These are phyloP conservation scores for Platichthys stellatus DNA, from an alignment of 2,113 vertebrate genomes.

Conservation along the genomic window DNA sequence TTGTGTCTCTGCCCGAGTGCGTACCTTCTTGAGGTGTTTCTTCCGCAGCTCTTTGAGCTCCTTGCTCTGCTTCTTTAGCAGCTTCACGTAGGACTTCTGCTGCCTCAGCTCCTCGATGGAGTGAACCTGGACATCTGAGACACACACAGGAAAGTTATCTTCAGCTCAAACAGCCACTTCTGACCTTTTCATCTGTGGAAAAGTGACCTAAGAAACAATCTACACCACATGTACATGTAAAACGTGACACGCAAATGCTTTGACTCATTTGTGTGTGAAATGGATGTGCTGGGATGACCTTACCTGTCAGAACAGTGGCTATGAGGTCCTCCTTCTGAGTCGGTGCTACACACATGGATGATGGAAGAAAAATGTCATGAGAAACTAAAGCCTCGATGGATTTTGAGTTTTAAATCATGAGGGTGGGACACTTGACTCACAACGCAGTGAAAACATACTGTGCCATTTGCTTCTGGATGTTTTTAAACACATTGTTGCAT, in stretches of 20 bases:
- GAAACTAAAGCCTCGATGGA: neutral
- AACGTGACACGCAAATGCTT: slow-evolving; percentile 4
- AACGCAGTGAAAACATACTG: neutral
- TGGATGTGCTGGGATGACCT: slow-evolving; percentile 40
- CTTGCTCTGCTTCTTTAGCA: slow-evolving; percentile 85
- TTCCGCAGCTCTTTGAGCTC: slow-evolving; percentile 87
- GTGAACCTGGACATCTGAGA: slow-evolving; percentile 79
- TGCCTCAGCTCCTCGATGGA: slow-evolving; percentile 83
- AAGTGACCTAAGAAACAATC: neutral
- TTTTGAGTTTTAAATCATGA: neutral
- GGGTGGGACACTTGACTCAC: neutral
- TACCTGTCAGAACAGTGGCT: slow-evolving; percentile 87
- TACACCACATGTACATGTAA: neutral
- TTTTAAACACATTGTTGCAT: too few relatives aligned
- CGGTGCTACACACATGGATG: slow-evolving; percentile 64
- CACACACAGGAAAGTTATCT: neutral
- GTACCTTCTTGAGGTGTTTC: slow-evolving; percentile 87
- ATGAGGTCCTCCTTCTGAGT: slow-evolving; percentile 86
- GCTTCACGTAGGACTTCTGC: slow-evolving; percentile 84
- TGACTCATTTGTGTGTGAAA: slow-evolving; percentile 2
- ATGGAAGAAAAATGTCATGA: slow-evolving; percentile 1
- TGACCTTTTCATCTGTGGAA: neutral
- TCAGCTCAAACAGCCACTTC: neutral
- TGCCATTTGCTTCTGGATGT: neutral
- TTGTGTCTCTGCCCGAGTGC: neutral